These are phyloP conservation scores for Zaprionus kolodkinae DNA, from an alignment of 1,140 invertebrate genomes.

Conservation along the genomic window DNA sequence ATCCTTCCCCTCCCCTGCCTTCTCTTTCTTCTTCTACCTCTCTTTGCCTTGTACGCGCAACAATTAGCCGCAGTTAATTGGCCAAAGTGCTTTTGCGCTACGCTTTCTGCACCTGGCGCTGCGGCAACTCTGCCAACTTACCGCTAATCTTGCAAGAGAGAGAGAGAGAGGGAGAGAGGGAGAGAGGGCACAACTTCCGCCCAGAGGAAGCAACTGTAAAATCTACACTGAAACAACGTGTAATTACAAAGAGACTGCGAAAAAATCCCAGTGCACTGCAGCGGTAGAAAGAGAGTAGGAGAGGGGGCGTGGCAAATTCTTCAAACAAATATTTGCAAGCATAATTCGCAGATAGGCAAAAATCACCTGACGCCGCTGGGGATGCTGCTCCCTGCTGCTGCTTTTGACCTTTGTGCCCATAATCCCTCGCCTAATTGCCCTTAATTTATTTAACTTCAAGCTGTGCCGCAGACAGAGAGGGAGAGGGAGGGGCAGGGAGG, in stretches of 20 bases:
- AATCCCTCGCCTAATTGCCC: conserved; percentile 76
- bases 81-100: conserved; percentile 75
- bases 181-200: conserved; percentile 61
- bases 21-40: conserved; percentile 29
- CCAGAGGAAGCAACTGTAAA: conserved; percentile 60
- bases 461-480: conserved; percentile 45
- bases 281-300: neutral
- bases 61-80: conserved; percentile 80
- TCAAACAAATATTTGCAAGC: conserved; percentile 56
- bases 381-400: conserved; percentile 18
- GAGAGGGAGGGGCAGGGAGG: no score
- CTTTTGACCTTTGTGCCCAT: conserved; percentile 66
- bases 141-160: conserved; percentile 53
- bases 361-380: conserved; percentile 57
- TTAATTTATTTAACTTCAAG: conserved; percentile 82
- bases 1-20: conserved; percentile 6
- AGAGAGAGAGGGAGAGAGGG: neutral
- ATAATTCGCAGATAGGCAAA: conserved; percentile 52
- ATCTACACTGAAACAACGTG: conserved; percentile 54
- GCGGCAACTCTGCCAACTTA: conserved; percentile 23
- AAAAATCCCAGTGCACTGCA: neutral
- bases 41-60: conserved; percentile 55
- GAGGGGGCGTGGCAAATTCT: conserved; percentile 30
- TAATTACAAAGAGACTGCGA: conserved; percentile 61
- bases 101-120: conserved; percentile 73